These are phyloP conservation scores for Anoplius nigerrimus DNA, from an alignment of 2,888 invertebrate genomes.

Conservation along the genomic window DNA sequence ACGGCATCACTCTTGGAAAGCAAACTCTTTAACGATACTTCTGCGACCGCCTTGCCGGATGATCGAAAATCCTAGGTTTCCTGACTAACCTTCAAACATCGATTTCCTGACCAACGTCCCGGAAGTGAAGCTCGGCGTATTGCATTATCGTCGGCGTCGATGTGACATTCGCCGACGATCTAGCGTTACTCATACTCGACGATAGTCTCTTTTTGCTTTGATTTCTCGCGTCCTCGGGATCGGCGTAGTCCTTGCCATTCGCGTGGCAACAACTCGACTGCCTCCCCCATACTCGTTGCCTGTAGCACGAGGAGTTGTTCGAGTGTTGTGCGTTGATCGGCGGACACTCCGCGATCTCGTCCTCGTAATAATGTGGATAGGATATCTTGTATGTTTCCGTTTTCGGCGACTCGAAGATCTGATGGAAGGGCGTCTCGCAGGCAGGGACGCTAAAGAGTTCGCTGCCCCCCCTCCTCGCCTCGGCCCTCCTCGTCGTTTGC, in stretches of 20 bases:
- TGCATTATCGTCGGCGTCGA: constrained; percentile 75
- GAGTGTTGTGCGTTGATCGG: constrained; percentile 50
- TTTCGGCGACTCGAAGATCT: constrained; percentile 66
- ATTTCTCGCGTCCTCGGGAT: constrained; percentile 45
- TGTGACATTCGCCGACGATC: constrained; percentile 50
- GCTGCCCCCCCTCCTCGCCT: constrained; percentile 63
- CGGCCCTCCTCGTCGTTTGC: constrained; percentile 57
- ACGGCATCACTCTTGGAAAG: too few relatives aligned
- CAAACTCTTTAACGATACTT: too few relatives aligned
- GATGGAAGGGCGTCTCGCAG: constrained; percentile 66
- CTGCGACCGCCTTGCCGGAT: too few relatives aligned
- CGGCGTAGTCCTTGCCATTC: constrained; percentile 35
- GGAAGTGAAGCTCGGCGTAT: constrained; percentile 82
- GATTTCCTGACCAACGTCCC: constrained; percentile 82
- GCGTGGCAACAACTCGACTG: constrained; percentile 35
- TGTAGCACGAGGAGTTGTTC: background rate
- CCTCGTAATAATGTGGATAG: constrained; percentile 72
- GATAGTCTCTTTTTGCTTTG: constrained; percentile 56
- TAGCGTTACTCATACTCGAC: constrained; percentile 48
- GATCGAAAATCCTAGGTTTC: too few relatives aligned
- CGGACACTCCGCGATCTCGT: constrained; percentile 63
- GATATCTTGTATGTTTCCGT: constrained; percentile 71
- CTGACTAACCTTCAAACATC: constrained; percentile 79
- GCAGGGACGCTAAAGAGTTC: constrained; percentile 45
- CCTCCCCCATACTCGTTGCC: constrained; percentile 45